Base-by-base conservation (phyloP, 2,113 vertebrate species). In the Psittacula cyanocephala region DNA sequence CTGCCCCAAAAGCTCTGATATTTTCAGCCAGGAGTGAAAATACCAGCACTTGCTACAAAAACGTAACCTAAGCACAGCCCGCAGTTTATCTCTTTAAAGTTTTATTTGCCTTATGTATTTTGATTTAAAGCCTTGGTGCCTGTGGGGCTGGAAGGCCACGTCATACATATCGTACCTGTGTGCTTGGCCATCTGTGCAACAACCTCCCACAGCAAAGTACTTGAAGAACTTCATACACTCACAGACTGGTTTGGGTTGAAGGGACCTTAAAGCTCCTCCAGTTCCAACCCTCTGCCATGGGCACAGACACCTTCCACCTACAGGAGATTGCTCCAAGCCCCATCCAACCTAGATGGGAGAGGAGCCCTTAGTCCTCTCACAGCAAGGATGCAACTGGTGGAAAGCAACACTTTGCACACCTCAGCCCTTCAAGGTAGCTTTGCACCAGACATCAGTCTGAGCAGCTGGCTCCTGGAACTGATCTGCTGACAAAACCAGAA, bases 401-500 rank as follows among this genome's bases (percentile, higher is more conserved):
- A 81, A 39, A 49, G 15, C 31, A 35, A 10, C 0, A 0, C 25
- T 43, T 7, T 9, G 52, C 47, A 60, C 4, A 13, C 27, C 33
- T 43, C 49, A 76, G 43, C 22, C 28, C 69, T n/a, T 28, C 7
- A 3, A 0, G 8, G 85, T 5, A 77, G 64, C 69, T 52, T 7
- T 63, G 25, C 47, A 50, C 33, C 52, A 81, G 63, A 5, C 43
- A 25, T 35, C 31, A 37, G 29, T 2, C 31, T 13, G 37, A 35
- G 53, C n/a, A 35, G 53, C n/a, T 57, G 71, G 53, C 60, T 79
- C 79, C 67, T 17, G 31, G 53, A 55, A 31, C 50, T 19, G 33
- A 78, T 5, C 31, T 28, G 27, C 33, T 5, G 1, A 10, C 8
- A 15, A 20, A 74, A 17, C 11, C 52, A 80, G 46, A 52, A 39